Evolutionary conservation across 2,888 invertebrate genomes (phyloP).

Genomic region (Platynereis dumerilii): DNA sequence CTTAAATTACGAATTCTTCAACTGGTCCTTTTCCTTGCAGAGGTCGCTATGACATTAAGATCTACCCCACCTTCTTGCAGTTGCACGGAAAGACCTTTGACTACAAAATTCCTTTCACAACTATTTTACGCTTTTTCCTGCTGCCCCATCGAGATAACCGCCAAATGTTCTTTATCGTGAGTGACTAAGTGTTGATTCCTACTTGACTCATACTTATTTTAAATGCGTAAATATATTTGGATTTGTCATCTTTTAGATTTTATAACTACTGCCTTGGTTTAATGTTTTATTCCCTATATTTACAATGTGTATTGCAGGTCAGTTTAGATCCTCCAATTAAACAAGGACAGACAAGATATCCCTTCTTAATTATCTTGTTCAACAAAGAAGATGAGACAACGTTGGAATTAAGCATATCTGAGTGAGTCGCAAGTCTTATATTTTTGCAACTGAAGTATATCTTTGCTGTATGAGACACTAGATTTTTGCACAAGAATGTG

Average conservation of each 20-base stretch:
- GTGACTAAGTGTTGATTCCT: constrained; percentile 35
- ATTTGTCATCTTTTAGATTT: not conserved
- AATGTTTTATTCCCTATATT: no score
- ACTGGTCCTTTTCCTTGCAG: constrained; percentile 72
- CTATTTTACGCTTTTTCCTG: constrained; percentile 90
- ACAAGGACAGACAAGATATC: constrained; percentile 98
- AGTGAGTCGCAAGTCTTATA: constrained; percentile 70
- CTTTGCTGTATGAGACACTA: no score
- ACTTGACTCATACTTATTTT: not conserved
- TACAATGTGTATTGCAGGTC: constrained; percentile 66
- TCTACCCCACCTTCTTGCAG: constrained; percentile 89
- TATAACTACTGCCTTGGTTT: no score
- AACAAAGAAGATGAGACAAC: constrained; percentile 92
- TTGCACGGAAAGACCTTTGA: constrained; percentile 98
- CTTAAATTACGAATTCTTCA: no score
- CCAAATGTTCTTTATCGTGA: constrained; percentile 96
- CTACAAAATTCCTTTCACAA: constrained; percentile 98
- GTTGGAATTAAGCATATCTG: constrained; percentile 87
- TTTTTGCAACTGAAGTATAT: not conserved
- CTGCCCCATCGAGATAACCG: constrained; percentile 97
- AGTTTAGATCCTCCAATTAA: constrained; percentile 98
- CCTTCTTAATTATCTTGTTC: constrained; percentile 92
- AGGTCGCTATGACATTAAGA: constrained; percentile 95
- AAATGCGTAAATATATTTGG: not conserved
- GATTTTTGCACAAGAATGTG: no score